A percentile compares a stretch with the other conserved stretches of the same genome.
Conservation (phyloP, 2,888 invertebrate species). For the Nowickia ferox region DNA sequence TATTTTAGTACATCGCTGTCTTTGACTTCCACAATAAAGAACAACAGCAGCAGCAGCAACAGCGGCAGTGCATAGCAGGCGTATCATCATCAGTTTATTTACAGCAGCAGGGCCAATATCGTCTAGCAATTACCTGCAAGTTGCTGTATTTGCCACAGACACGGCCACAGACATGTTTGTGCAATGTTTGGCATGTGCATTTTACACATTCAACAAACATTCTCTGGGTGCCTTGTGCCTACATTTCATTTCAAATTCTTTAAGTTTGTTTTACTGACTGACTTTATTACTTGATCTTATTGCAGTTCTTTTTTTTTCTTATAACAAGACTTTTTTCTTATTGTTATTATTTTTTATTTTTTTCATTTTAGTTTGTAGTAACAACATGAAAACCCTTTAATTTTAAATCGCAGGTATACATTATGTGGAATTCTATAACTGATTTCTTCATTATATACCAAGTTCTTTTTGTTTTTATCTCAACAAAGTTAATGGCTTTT, state of each 20-base stretch:
- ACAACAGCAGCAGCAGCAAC: neutral
- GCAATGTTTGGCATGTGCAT: slow-evolving; percentile 67
- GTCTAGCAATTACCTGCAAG: slow-evolving; percentile 36
- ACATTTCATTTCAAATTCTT: slow-evolving; percentile 52
- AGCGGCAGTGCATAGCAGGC: neutral
- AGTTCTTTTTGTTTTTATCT: slow-evolving; percentile 31
- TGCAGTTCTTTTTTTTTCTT: slow-evolving; percentile 13
- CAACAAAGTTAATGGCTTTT: slow-evolving; percentile 53
- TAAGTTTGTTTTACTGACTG: slow-evolving; percentile 64
- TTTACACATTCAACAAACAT: slow-evolving; percentile 65
- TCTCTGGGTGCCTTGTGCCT: slow-evolving; percentile 14
- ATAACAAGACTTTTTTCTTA: neutral
- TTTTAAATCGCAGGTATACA: neutral
- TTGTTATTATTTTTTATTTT: neutral
- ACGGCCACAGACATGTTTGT: slow-evolving; percentile 42
- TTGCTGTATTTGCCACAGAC: neutral
- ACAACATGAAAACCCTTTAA: slow-evolving; percentile 10
- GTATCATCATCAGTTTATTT: slow-evolving; percentile 22
- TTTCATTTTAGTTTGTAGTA: neutral
- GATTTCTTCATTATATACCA: neutral
- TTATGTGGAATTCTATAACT: slow-evolving; percentile 3
- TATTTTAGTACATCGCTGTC: slow-evolving; percentile 7
- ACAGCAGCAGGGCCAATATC: slow-evolving; percentile 4
- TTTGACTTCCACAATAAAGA: slow-evolving; percentile 33
- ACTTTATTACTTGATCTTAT: slow-evolving; percentile 60